phyloP scores from a whole-genome alignment of 2,113 vertebrate species.

The Caloenas nicobarica region DNA sequence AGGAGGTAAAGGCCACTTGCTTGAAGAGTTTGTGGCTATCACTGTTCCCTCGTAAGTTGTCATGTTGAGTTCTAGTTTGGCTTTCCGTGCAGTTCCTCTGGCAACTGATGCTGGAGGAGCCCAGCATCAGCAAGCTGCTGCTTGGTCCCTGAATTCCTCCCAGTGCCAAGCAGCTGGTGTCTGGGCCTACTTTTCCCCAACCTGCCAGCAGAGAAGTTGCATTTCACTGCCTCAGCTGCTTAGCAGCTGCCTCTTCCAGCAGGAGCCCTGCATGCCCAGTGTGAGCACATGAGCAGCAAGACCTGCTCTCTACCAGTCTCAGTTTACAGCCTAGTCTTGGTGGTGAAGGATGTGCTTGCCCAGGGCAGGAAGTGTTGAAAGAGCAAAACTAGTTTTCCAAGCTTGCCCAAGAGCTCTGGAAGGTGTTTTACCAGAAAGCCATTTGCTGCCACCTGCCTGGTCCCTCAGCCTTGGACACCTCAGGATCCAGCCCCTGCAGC shows the following conservation, averaged over 20 bases:
- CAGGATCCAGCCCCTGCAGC: neutral
- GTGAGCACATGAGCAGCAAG: neutral
- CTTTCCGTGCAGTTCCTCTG: neutral
- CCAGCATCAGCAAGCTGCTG: neutral
- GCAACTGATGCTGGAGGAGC: neutral
- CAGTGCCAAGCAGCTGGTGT: neutral
- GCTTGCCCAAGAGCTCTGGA: neutral
- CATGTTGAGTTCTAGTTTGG: neutral
- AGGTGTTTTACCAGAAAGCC: neutral
- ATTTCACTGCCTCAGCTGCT: neutral
- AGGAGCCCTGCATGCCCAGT: neutral
- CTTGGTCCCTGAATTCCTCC: neutral
- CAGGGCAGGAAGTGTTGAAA: neutral
- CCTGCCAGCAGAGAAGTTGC: neutral
- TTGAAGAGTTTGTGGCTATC: neutral
- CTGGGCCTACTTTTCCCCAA: neutral
- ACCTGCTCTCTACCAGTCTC: rapidly evolving
- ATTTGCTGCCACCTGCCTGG: neutral
- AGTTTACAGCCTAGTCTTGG: neutral
- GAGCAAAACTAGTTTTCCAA: neutral
- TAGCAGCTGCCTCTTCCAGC: neutral
- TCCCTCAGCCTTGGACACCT: neutral
- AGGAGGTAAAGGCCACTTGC: neutral
- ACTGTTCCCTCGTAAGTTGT: neutral
- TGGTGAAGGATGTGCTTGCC: neutral